A percentile compares a stretch with the other conserved stretches of the same genome.
These are phyloP conservation scores for Pocillopora damicornis DNA, from an alignment of 64 coral and sea anemone genomes.

Conservation along the genomic window DNA sequence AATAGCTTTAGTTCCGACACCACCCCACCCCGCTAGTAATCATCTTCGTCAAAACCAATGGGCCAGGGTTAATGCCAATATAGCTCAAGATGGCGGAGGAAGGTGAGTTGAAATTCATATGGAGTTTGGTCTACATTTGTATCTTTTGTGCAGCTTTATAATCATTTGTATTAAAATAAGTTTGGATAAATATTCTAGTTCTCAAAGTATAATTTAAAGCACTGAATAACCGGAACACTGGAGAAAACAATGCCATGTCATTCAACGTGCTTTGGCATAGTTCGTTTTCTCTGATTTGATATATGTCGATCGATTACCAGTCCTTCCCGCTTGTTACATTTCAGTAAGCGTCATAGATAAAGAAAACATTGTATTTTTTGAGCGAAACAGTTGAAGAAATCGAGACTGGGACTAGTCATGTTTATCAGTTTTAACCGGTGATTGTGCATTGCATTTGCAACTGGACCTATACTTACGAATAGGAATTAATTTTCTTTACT, in stretches of 20 bases:
- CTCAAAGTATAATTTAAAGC: neutral
- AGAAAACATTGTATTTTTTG: neutral
- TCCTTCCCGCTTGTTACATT: neutral
- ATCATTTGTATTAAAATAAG: neutral
- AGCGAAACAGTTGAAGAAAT: neutral
- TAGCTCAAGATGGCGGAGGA: constrained; percentile 37
- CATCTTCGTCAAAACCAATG: neutral
- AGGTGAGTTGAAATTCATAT: neutral
- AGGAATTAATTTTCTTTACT: no score
- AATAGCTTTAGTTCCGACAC: no score
- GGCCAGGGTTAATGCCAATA: neutral
- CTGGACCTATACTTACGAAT: no score
- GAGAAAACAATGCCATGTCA: neutral
- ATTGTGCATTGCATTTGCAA: no score
- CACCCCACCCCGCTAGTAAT: neutral
- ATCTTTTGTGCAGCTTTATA: neutral
- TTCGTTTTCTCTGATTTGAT: neutral
- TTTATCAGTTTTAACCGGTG: no score
- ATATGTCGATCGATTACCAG: neutral
- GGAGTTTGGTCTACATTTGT: neutral
- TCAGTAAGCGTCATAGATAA: neutral
- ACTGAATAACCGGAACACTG: neutral
- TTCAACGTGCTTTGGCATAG: neutral
- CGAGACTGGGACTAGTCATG: neutral
- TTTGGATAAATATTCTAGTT: neutral